Base-by-base conservation (phyloP, 2,888 invertebrate species). In the Iselma pallidipennis region DNA sequence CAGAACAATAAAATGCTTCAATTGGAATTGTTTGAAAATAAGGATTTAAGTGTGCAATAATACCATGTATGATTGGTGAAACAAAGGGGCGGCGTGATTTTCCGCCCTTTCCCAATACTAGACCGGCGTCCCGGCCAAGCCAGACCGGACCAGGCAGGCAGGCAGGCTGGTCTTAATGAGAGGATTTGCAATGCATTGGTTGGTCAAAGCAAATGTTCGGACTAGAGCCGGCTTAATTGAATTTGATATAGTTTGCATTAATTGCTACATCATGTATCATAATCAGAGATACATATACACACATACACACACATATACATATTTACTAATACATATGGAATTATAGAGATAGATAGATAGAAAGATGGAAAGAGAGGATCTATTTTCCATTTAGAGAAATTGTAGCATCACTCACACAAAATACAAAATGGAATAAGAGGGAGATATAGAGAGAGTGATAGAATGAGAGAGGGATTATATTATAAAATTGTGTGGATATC, bases 171-270 rank as follows among this genome's bases (percentile, higher is more conserved):
- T 19, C 63, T 63, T 76, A 73, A 75, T 73, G 72, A 75, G 71
- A 71, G 74, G 74, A 76, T 76, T 74, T 74, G 74, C 74, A 72
- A 72, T 75, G 75, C 75, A 74, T 71, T 74, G 74, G 71, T 70
- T 71, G 76, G 76, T 75, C 76, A 76, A 76, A 76, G 76, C 74
- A 72, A 72, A 73, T 68, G 71, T 67, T 66, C 65, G 71, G 70
- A 69, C 71, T 71, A 66, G 73, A 71, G 73, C 66, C 52, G 70
- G 70, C 71, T 72, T 76, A 77, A 78, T 78, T 74, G 73, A 76
- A 78, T 77, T 78, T 75, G 71, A 75, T 76, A 76, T 76, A 76
- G 76, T 78, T 78, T 76, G 75, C 77, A 76, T 77, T 75, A 76
- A 77, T 75, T 75, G 73, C 72, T 73, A 72, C 73, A 73, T 74